Evolutionary conservation across 2,113 vertebrate genomes (phyloP).

Genomic region (Callipepla squamata): DNA sequence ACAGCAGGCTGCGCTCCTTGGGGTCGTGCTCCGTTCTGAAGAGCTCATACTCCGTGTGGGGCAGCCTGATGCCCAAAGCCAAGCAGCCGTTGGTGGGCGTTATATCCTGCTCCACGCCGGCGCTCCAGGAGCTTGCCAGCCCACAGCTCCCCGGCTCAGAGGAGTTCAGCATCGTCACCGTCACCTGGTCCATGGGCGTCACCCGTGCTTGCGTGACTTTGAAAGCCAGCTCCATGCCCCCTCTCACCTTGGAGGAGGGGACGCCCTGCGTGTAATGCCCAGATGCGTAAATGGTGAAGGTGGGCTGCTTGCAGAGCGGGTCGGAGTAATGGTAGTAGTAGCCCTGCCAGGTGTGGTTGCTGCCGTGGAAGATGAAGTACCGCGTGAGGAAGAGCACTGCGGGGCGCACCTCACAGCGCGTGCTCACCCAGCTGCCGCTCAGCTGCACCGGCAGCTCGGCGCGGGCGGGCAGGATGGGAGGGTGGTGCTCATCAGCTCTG

Average conservation of each 20-base stretch:
- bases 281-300: constrained; percentile 83
- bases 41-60: constrained; percentile 91
- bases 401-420: constrained; percentile 85
- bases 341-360: constrained; percentile 85
- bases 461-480: constrained; percentile 75
- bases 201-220: constrained; percentile 82
- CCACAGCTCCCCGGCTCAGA: constrained; percentile 83
- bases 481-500: constrained; percentile 82
- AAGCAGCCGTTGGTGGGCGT: constrained; percentile 85
- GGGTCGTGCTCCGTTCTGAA: constrained; percentile 84
- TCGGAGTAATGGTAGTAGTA: constrained; percentile 88
- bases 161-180: constrained; percentile 79
- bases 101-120: constrained; percentile 84
- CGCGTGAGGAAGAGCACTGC: constrained; percentile 89
- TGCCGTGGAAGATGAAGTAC: constrained; percentile 82
- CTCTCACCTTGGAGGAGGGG: constrained; percentile 78
- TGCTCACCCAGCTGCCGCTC: constrained; percentile 85
- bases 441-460: constrained; percentile 71
- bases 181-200: constrained; percentile 79
- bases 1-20: constrained; percentile 81
- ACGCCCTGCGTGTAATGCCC: constrained; percentile 83
- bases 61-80: constrained; percentile 86
- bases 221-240: constrained; percentile 85
- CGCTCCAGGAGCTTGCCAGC: constrained; percentile 74
- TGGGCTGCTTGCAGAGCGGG: constrained; percentile 83